Percentiles rank a stretch among this genome's conserved stretches.
Conservation (phyloP, 1,140 invertebrate species). For the Pemphigus obesinymphae region DNA sequence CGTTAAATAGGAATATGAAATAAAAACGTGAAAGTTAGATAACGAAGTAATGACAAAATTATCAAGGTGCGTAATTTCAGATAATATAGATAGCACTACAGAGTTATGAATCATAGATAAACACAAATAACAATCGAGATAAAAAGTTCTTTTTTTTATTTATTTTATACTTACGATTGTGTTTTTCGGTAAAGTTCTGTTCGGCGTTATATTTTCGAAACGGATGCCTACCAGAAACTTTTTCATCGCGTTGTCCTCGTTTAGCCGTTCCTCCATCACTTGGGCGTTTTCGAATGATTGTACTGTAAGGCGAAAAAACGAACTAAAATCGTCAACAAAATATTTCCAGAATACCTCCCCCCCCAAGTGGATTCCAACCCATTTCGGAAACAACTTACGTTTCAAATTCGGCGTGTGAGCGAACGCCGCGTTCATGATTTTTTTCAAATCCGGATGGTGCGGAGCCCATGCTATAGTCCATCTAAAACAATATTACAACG, state of each 20-base stretch:
- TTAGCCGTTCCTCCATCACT: slow-evolving; percentile 51
- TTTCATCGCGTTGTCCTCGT: slow-evolving; percentile 52
- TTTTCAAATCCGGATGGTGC: slow-evolving; percentile 28
- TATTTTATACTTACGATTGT: not conserved
- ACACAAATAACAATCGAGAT: too few relatives aligned
- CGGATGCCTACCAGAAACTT: slow-evolving; percentile 54
- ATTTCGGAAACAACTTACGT: not conserved
- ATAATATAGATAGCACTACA: too few relatives aligned
- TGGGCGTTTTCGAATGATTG: not conserved
- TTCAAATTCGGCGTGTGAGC: slow-evolving; percentile 48
- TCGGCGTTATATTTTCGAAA: slow-evolving; percentile 55
- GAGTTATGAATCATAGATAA: too few relatives aligned
- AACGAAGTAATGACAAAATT: too few relatives aligned
- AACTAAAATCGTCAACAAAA: not conserved
- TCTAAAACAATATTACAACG: not conserved
- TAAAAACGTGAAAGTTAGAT: not conserved
- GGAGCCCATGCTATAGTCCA: slow-evolving; percentile 43
- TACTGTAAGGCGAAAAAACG: not conserved
- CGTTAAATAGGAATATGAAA: too few relatives aligned
- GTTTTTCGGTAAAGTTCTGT: not conserved
- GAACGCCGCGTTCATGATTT: slow-evolving; percentile 44
- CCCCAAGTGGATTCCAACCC: too few relatives aligned
- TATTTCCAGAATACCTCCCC: too few relatives aligned
- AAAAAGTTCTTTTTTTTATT: too few relatives aligned
- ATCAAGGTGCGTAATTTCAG: too few relatives aligned